A percentile compares a stretch with the other conserved stretches of the same genome.
These are phyloP conservation scores for Eueremaeus valkanovi DNA, from an alignment of 2,888 invertebrate species.

Conservation along the genomic window DNA sequence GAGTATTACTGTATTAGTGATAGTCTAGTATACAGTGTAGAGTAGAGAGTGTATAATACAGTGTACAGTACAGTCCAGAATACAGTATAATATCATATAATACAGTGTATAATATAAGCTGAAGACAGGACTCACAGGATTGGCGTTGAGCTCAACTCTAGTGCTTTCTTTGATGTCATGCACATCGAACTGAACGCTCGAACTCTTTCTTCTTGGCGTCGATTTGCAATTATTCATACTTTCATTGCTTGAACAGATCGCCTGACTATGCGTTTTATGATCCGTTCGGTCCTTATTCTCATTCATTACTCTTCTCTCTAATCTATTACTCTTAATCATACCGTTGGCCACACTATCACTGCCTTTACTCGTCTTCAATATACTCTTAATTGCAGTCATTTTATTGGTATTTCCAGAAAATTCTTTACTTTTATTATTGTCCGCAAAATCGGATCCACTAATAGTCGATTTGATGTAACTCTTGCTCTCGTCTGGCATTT, in stretches of 20 bases:
- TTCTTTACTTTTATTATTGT: neutral
- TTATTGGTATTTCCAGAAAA: too few relatives aligned
- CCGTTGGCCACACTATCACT: neutral
- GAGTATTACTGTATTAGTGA: too few relatives aligned
- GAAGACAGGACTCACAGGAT: neutral
- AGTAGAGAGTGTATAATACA: too few relatives aligned
- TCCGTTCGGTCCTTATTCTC: neutral
- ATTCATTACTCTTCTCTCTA: neutral
- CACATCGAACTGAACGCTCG: neutral
- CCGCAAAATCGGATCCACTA: neutral
- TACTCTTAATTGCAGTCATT: slow-evolving; percentile 29
- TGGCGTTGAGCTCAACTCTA: neutral
- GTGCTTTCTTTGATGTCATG: neutral
- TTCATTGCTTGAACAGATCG: neutral
- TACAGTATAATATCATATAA: too few relatives aligned
- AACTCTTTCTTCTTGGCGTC: slow-evolving; percentile 22
- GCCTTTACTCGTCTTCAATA: neutral
- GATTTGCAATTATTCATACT: neutral
- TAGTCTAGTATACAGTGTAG: too few relatives aligned
- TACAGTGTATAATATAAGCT: too few relatives aligned
- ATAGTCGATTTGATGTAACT: neutral
- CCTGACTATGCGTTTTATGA: slow-evolving; percentile 25
- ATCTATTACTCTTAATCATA: neutral
- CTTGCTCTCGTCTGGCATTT: neutral
- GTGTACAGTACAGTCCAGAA: too few relatives aligned